Evolutionary conservation across 1,140 invertebrate genomes (phyloP), one percentile per base, ranked within the genome.

Genomic region (Drosophila parvula): DNA sequence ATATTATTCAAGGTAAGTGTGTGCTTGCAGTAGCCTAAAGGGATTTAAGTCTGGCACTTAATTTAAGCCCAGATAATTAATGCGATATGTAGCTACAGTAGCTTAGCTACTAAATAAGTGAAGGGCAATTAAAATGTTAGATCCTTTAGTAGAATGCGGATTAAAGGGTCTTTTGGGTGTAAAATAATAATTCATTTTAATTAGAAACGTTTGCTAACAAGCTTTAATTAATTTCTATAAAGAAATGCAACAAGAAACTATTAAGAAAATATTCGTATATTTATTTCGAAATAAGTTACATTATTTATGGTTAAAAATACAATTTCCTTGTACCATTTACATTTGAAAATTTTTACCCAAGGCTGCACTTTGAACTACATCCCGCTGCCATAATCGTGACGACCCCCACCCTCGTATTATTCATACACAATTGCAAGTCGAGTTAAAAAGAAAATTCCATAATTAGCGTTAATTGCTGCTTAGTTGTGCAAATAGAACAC

Each of bases 381-480:
- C 30, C 61, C 51, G 1, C 3, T n/a, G 22, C 5, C 16, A 56
- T 10, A 38, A 32, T 18, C n/a, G 1, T 34, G 10, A 51, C 48
- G 27, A 22, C 30, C 38, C 58, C 16, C 58, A n/a, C 11, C 11
- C 28, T 36, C 38, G 28, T 6, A 9, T 28, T 45, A 28, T 32
- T 36, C 44, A 51, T 38, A 62, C 47, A 58, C 50, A 77, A 61
- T 61, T 61, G 63, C 56, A 34, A 45, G 43, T 70, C 32, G 36
- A 70, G 50, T 69, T 70, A 40, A 69, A 70, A 74, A 63, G 56
- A 61, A 78, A 70, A 78, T 78, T 58, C 55, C 65, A 78, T 78
- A 78, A 78, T 78, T 71, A 78, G 65, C 74, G 45, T 70, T 78
- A 78, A 78, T 78, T 78, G 75, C 74, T 63, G 75, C 65, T 70